These are phyloP conservation scores for Temnothorax rugatulus DNA, from an alignment of 2,888 invertebrate genomes.

Conservation along the genomic window DNA sequence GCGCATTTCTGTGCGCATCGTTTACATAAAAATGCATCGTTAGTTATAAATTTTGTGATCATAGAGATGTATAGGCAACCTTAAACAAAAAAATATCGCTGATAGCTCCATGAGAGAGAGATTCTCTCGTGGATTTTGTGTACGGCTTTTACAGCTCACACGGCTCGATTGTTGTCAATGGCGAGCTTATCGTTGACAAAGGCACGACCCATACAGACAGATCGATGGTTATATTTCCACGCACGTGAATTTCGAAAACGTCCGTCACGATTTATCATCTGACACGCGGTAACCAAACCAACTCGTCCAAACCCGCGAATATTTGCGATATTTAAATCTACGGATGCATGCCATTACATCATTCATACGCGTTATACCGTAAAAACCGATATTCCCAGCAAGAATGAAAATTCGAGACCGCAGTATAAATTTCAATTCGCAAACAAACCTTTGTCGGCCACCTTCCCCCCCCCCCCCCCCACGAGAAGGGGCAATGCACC, in stretches of 20 bases:
- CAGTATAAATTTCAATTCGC: conserved; percentile 36
- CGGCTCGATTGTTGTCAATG: conserved; percentile 55
- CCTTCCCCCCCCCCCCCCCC: no score
- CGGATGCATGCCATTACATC: conserved; percentile 41
- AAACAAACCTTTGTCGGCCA: background rate
- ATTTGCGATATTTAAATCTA: conserved; percentile 55
- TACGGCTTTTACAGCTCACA: conserved; percentile 51
- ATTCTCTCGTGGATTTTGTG: conserved; percentile 34
- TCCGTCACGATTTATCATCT: conserved; percentile 53
- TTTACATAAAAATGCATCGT: conserved; percentile 14
- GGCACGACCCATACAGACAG: conserved; percentile 52
- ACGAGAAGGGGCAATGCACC: conserved; percentile 6
- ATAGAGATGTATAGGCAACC: conserved; percentile 4
- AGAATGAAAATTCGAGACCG: conserved; percentile 27
- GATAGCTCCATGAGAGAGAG: conserved; percentile 32
- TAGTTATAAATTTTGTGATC: conserved; percentile 18
- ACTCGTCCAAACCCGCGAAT: conserved; percentile 27
- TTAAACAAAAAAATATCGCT: conserved; percentile 46
- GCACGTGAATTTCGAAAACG: conserved; percentile 53
- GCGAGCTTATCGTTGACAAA: conserved; percentile 55
- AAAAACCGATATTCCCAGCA: conserved; percentile 32
- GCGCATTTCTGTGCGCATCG: background rate
- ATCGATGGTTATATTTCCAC: conserved; percentile 56
- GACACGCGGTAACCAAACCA: conserved; percentile 42
- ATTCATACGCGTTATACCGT: conserved; percentile 36